Evolutionary conservation across 2,888 invertebrate genomes (phyloP), one percentile per base, ranked within the genome.

Genomic region (Meganola albula): DNA sequence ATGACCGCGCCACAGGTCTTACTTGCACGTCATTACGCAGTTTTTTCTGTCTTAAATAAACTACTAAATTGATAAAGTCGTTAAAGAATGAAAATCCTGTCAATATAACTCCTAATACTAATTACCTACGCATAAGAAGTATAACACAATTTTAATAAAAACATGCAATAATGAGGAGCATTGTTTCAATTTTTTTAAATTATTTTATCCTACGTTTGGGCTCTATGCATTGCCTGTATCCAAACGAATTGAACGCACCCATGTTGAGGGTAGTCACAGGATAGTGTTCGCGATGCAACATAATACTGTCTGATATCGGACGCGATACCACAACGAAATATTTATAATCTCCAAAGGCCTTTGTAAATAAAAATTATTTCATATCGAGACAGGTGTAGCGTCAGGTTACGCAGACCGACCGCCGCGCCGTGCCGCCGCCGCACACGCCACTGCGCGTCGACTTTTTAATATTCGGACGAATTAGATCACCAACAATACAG

Each of bases 341-440:
- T 76, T 74, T 74, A 74, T 77, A 79, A 75, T 78, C 73, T 75
- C 66, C 53, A 71, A 73, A 72, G 76, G 78, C 75, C 71, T 74
- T 48, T 64, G 74, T 82, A 76, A 78, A 80, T 77, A 77, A 80
- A 76, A 80, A 79, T 70, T 77, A 78, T 79, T 74, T 74, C 61
- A 68, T 74, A 71, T 62, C 56, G 58, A 57, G 84, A 79, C 84
- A 84, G 84, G 83, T 84, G 84, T 53, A 68, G 78, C 63, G 65
- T 83, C 74, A 58, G 72, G 82, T 83, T 83, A 78, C 82, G 68
- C 51, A 51, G 49, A 47, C 48, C 32, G 40, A 32, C 27, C 34
- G 25, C 20, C 9, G 39, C 48, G 42, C 42, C 53, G 40, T 45
- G 40, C 47, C 44, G 47, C 45, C 38, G 35, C 23, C 43, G 13